Evolutionary conservation across 2,888 invertebrate species (phyloP), one percentile per base, ranked within the genome.

Genomic region (Drosophila nr. medialis): DNA sequence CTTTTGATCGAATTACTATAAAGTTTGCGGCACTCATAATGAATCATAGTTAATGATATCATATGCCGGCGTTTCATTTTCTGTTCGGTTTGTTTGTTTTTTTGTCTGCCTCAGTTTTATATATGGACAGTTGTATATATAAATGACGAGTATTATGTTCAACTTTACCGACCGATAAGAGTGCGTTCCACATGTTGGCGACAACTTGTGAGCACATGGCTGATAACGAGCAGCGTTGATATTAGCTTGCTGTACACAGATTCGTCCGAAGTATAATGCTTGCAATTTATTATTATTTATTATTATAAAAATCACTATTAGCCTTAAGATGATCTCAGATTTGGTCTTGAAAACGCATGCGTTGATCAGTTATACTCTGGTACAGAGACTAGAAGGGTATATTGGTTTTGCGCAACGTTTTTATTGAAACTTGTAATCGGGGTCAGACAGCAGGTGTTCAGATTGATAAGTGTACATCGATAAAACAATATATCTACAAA

Each of bases 21-120:
- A 51, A 60, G 36, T 64, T 62, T 42, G 36, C 50, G 54, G 59
- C 48, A 4, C 10, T 13, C 21, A 7, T 18, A 24, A 56, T 77
- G 77, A 83, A 74, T 87, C 88, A 83, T 81, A 36, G 64, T 70
- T 58, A 74, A 85, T 83, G 83, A 87, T 83, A 87, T 87, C 85
- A 83, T 87, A 74, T 27, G 54, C 51, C 40, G 48, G 32, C 30
- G 30, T 27, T 21, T 11, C 18, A 32, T 58, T 62, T 34, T 21
- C 3, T 45, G 18, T 5, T 29, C 40, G n/a, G 13, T 72, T 7
- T 27, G 34, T 29, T 29, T 51, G 53, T 10, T 24, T 54, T 48
- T n/a, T 29, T n/a, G 51, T 27, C 21, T 64, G 51, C 21, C 51
- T 45, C 59, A 29, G 15, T 38, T 36, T 4, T 24, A n/a, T 30